phyloP scores from a whole-genome alignment of 2,113 vertebrate genomes.

The Macquaria ambigua region DNA sequence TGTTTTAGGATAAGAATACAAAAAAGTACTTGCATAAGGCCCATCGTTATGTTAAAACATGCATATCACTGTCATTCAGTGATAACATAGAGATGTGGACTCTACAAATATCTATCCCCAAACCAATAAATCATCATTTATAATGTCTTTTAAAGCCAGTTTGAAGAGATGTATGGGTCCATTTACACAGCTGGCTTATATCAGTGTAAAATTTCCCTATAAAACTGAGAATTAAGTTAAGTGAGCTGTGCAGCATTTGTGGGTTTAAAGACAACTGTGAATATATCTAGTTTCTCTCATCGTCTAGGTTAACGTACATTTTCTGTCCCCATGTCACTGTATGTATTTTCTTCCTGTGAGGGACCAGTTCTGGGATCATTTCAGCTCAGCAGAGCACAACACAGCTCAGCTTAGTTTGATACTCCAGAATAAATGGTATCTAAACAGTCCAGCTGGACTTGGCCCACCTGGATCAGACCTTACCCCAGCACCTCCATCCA shows the following conservation, averaged over 20 bases:
- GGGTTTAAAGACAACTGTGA: too few relatives aligned
- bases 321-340: neutral
- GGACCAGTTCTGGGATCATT: conserved; percentile 3
- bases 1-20: neutral
- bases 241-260: neutral
- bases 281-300: neutral
- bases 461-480: conserved; percentile 60
- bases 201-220: neutral
- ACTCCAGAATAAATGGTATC: conserved; percentile 49
- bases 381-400: conserved; percentile 14
- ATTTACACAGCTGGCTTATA: neutral
- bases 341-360: neutral
- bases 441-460: conserved; percentile 67
- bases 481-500: conserved; percentile 32
- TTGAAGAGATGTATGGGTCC: neutral
- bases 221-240: neutral
- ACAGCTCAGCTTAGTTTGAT: conserved; percentile 27
- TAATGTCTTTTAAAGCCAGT: neutral
- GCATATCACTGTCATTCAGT: neutral
- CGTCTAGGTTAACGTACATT: neutral
- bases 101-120: neutral
- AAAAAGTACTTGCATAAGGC: neutral
- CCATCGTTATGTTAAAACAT: neutral
- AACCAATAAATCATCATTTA: neutral
- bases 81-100: neutral